Conservation (phyloP, 2,113 vertebrate species). For the Serinus canaria region DNA sequence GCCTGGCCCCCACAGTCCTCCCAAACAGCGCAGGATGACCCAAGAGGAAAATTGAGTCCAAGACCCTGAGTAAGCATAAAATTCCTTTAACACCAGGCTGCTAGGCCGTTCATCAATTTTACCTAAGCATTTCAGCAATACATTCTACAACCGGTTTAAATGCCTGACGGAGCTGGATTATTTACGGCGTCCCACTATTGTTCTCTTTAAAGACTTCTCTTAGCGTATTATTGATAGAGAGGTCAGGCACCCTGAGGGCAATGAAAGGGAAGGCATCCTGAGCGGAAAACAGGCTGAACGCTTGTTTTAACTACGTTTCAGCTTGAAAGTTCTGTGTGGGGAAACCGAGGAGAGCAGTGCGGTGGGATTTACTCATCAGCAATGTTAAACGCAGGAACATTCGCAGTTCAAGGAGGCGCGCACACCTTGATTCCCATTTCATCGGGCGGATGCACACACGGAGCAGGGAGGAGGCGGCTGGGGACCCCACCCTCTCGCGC, state of each 20-base stretch:
- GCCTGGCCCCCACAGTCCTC: background rate
- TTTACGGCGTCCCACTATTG: background rate
- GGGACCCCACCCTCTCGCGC: background rate
- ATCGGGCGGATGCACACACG: fast-evolving
- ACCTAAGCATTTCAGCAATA: background rate
- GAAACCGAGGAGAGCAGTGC: background rate
- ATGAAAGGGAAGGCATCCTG: background rate
- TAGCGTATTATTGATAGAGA: background rate
- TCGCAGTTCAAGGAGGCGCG: fast-evolving
- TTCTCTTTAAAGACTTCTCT: background rate
- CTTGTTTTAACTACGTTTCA: background rate
- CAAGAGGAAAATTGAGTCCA: background rate
- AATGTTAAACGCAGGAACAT: fast-evolving
- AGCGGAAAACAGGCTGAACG: background rate
- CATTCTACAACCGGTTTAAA: background rate
- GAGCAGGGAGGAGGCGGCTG: background rate
- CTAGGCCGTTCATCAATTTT: background rate
- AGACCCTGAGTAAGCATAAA: background rate
- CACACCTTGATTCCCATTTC: background rate
- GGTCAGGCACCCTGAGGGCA: background rate
- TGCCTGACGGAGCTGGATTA: fast-evolving
- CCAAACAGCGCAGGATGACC: background rate
- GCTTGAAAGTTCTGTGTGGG: background rate
- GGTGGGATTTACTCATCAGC: background rate
- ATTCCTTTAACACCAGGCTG: background rate